phyloP scores from a whole-genome alignment of 2,888 invertebrate species.

The Bimastos eiseni region DNA sequence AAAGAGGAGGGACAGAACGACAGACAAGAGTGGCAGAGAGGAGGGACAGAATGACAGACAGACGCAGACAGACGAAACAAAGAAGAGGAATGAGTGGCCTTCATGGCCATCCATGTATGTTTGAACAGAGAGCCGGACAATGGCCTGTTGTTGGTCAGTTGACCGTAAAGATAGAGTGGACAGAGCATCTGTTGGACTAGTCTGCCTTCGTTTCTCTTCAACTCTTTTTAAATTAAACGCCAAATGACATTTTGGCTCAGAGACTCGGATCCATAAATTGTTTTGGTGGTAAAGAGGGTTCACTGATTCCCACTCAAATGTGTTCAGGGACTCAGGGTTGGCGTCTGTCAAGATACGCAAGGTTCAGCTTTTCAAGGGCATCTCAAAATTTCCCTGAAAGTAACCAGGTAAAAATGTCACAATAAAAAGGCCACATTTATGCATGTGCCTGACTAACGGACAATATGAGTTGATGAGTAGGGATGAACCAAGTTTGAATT shows the following conservation, averaged over 20 bases:
- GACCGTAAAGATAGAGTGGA: not conserved
- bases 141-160: not conserved
- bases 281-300: not conserved
- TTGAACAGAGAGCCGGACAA: not conserved
- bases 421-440: not conserved
- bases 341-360: not conserved
- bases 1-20: not conserved
- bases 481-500: no score
- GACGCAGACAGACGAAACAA: not conserved
- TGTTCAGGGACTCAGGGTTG: not conserved
- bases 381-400: not conserved
- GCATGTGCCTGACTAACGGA: not conserved
- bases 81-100: slow-evolving; percentile 2
- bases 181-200: not conserved
- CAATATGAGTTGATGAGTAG: not conserved
- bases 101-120: slow-evolving; percentile 6
- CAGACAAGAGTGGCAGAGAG: no score
- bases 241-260: not conserved
- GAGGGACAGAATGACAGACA: not conserved
- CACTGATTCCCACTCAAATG: not conserved
- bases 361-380: not conserved
- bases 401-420: not conserved
- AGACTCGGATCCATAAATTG: not conserved
- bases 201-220: not conserved
- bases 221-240: not conserved